Evolutionary conservation across 2,888 invertebrate genomes (phyloP).

Genomic region (Biston betularia): DNA sequence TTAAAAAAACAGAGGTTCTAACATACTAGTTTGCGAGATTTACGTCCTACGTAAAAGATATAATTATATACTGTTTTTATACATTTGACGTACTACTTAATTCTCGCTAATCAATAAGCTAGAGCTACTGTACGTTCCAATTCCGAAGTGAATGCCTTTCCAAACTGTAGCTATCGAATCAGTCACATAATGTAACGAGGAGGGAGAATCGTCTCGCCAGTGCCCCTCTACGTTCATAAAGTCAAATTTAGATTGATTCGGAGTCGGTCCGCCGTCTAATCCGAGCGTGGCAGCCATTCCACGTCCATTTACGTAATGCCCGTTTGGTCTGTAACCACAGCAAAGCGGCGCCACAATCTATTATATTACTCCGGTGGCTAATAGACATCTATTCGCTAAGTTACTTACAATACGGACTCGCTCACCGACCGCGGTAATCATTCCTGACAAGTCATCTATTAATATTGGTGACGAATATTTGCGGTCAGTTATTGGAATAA

Average conservation of each 20-base stretch:
- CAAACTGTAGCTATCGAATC: conserved; percentile 36
- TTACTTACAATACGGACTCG: conserved; percentile 62
- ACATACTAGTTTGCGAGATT: too few relatives aligned
- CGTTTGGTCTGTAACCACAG: conserved; percentile 63
- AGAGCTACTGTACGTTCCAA: neutral
- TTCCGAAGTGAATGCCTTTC: conserved; percentile 28
- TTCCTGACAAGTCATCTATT: conserved; percentile 38
- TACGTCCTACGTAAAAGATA: too few relatives aligned
- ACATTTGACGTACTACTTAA: too few relatives aligned
- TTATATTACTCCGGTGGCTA: conserved; percentile 61
- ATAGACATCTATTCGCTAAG: conserved; percentile 64
- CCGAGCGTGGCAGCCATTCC: conserved; percentile 49
- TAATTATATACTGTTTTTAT: too few relatives aligned
- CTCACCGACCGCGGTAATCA: conserved; percentile 54
- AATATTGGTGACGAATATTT: conserved; percentile 11
- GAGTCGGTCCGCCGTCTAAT: conserved; percentile 50
- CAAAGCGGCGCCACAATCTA: conserved; percentile 46
- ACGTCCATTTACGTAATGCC: conserved; percentile 70
- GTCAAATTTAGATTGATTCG: conserved; percentile 47
- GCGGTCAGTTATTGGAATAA: conserved; percentile 17
- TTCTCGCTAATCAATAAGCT: too few relatives aligned
- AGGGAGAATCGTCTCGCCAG: conserved; percentile 26
- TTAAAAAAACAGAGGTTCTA: too few relatives aligned
- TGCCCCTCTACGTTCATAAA: conserved; percentile 41
- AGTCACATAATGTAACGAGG: conserved; percentile 37